Evolutionary conservation across 1,140 invertebrate species (phyloP).

Genomic region (Spodoptera frugiperda): DNA sequence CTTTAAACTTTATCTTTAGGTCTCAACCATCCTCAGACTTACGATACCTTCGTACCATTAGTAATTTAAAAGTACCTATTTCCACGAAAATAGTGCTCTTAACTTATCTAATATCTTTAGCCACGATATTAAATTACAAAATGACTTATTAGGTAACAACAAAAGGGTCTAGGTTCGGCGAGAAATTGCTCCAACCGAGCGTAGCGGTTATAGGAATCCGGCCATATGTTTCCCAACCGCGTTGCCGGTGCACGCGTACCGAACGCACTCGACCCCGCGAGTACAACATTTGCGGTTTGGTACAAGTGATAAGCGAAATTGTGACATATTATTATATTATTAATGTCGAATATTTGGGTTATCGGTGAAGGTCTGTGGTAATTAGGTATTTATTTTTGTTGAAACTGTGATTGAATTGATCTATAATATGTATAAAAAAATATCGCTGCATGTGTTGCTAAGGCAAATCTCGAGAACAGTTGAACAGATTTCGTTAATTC

Average conservation of each 20-base stretch:
- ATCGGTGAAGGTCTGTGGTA: background rate
- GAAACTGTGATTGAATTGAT: background rate
- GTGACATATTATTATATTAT: background rate
- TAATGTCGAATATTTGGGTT: background rate
- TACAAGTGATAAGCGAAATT: conserved; percentile 50
- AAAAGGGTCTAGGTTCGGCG: background rate
- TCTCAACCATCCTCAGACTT: no score
- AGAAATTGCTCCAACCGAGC: background rate
- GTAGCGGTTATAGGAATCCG: background rate
- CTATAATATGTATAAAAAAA: no score
- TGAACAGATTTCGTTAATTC: no score
- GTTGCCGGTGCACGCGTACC: conserved; percentile 23
- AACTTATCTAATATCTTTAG: background rate
- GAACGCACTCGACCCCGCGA: conserved; percentile 27
- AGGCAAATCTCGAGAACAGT: no score
- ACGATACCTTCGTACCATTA: no score
- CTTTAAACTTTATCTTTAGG: no score
- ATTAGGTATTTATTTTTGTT: background rate
- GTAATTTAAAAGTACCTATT: no score
- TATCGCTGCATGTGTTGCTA: no score
- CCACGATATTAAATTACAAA: background rate
- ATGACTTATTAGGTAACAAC: background rate
- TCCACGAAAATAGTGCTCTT: background rate
- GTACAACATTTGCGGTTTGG: conserved; percentile 21
- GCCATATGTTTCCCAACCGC: background rate